Evolutionary conservation across 2,113 vertebrate species (phyloP).

Genomic region (Promerops cafer): DNA sequence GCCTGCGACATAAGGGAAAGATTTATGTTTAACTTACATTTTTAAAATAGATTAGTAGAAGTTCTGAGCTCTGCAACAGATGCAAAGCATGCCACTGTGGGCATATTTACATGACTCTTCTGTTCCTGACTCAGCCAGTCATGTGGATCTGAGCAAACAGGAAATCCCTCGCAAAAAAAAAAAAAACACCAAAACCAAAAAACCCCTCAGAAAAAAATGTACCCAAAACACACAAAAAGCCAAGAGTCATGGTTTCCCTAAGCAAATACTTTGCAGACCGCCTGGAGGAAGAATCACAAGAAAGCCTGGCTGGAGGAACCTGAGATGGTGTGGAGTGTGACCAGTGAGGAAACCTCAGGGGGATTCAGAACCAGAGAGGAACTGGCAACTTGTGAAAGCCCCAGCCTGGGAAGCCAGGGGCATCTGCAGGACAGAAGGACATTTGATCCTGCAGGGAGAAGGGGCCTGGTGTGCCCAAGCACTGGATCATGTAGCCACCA

Average conservation of each 20-base stretch:
- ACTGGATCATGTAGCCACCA: not conserved
- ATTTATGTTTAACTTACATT: not conserved
- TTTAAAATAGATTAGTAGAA: rapidly evolving
- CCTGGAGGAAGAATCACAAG: not conserved
- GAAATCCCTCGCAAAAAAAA: not conserved
- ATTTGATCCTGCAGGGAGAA: not conserved
- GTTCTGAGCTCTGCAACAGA: not conserved
- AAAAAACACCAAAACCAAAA: rapidly evolving
- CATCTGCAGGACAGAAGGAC: not conserved
- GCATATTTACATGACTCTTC: not conserved
- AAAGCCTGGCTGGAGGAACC: not conserved
- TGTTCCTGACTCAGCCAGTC: not conserved
- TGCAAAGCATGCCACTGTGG: rapidly evolving
- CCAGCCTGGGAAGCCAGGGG: not conserved
- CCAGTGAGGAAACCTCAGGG: not conserved
- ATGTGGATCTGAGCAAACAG: not conserved
- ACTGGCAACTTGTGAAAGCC: not conserved
- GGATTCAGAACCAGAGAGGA: not conserved
- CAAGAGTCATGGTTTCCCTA: not conserved
- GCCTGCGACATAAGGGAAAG: not conserved
- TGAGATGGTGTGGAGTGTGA: not conserved
- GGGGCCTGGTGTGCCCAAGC: not conserved
- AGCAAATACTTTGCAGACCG: not conserved
- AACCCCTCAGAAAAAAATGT: not conserved
- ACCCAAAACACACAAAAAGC: not conserved